phyloP scores from a whole-genome alignment of 2,113 vertebrate genomes.

The Columba livia region DNA sequence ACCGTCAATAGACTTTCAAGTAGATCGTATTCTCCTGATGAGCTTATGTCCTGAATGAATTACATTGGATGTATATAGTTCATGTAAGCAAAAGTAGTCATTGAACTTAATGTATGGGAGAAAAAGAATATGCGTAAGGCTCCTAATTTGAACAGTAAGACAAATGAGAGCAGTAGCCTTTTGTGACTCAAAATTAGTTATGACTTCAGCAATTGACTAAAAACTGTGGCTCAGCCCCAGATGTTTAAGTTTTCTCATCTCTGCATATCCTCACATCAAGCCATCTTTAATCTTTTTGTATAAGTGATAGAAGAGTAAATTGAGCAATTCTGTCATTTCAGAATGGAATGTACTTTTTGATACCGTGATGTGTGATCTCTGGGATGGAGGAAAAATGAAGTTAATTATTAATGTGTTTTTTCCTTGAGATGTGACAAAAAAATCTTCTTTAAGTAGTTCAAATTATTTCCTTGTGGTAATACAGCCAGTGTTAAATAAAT shows the following conservation, averaged over 20 bases:
- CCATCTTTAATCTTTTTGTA: neutral
- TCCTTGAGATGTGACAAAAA: neutral
- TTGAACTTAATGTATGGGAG: neutral
- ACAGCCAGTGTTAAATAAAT: neutral
- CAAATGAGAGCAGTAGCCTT: neutral
- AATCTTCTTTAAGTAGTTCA: neutral
- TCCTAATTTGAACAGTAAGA: neutral
- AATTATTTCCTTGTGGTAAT: neutral
- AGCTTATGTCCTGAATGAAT: neutral
- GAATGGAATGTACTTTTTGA: neutral
- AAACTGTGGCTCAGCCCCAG: neutral
- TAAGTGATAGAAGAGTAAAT: neutral
- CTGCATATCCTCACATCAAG: neutral
- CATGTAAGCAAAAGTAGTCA: neutral
- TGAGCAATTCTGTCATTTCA: neutral
- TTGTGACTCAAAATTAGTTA: constrained; percentile 11
- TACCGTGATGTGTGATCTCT: neutral
- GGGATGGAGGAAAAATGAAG: neutral
- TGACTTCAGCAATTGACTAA: neutral
- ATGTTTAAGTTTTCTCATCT: neutral
- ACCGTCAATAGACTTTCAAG: neutral
- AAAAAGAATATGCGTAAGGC: neutral
- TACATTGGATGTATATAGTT: neutral
- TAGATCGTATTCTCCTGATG: neutral
- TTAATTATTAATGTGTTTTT: neutral